Evolutionary conservation across 2,113 vertebrate genomes (phyloP), one percentile per base, ranked within the genome.

Genomic region (Neotoma lepida): DNA sequence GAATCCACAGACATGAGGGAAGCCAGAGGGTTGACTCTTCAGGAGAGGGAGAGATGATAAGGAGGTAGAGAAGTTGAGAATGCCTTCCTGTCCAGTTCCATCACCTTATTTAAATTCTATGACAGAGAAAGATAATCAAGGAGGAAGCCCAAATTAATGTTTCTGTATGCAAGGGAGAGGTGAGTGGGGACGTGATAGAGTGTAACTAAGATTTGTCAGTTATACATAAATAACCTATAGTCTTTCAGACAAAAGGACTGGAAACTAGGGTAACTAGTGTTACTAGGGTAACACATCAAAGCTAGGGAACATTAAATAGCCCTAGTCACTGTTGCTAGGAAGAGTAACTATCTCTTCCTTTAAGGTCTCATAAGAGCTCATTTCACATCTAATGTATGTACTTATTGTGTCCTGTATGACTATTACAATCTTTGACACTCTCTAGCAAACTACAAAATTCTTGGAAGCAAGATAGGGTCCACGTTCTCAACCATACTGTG

Each of bases 111-210:
- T 71, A 49, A 12, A 39, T 87, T 7, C 56, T 90, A 22, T 44
- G 58, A 85, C 4, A 56, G 39, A 68, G 58, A 66, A 49, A 86
- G 0, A 22, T 24, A 3, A 39, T 8, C 15, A 41, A 28, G 6
- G 20, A 90, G 9, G 22, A 28, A 80, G 9, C 39, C 4, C 18
- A 88, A 87, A 39, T 8, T 17, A 26, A 54, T 14, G 41, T n/a
- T 22, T 61, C 2, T 24, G 7, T 10, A 1, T 22, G 49, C 7
- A 13, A 15, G 15, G 28, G 28, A 9, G 30, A 80, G 33, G 1
- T 6, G 35, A 30, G 4, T 6, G 0, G n/a, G 8, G 20, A 35
- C 35, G 33, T 85, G 30, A 1, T 51, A 68, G 14, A 73, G 0
- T 33, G 20, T 85, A 9, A 12, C 56, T 58, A 46, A 91, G 28